Evolutionary conservation across 2,797 vertebrate genomes (phyloP).

Genomic region (Austrolebias charrua): DNA sequence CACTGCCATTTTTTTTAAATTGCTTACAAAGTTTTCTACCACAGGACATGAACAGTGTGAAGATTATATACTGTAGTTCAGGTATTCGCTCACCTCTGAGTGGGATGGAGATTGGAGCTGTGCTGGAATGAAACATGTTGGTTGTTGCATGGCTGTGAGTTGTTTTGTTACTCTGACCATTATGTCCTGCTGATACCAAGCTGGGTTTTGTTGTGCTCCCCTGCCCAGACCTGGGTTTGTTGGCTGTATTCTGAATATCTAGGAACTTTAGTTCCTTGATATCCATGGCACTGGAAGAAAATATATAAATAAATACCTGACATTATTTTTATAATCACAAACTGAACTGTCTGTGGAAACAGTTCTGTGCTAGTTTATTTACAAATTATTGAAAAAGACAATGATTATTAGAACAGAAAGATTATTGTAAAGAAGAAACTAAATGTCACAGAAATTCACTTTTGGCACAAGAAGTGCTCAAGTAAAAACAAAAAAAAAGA

Average conservation of each 20-base stretch:
- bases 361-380: too few species aligned
- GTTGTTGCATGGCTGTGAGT: slow-evolving; percentile 33
- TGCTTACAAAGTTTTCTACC: background rate
- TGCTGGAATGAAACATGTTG: slow-evolving; percentile 70
- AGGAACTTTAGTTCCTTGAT: slow-evolving; percentile 92
- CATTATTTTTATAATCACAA: too few species aligned
- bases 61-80: background rate
- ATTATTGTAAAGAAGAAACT: too few species aligned
- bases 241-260: slow-evolving; percentile 78
- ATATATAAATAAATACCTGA: background rate
- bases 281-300: slow-evolving; percentile 84
- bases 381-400: too few species aligned
- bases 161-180: slow-evolving; percentile 58
- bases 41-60: slow-evolving; percentile 9
- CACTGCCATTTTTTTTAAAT: too few species aligned
- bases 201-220: slow-evolving; percentile 20
- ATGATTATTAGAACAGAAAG: too few species aligned
- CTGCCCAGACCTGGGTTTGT: slow-evolving; percentile 28
- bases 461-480: too few species aligned
- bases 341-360: too few species aligned
- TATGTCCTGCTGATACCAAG: slow-evolving; percentile 19
- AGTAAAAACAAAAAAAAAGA: too few species aligned
- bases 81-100: slow-evolving; percentile 64
- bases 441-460: too few species aligned
- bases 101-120: slow-evolving; percentile 80